These are phyloP conservation scores for Rhamnusium bicolor DNA, from an alignment of 2,888 invertebrate genomes.

Conservation along the genomic window DNA sequence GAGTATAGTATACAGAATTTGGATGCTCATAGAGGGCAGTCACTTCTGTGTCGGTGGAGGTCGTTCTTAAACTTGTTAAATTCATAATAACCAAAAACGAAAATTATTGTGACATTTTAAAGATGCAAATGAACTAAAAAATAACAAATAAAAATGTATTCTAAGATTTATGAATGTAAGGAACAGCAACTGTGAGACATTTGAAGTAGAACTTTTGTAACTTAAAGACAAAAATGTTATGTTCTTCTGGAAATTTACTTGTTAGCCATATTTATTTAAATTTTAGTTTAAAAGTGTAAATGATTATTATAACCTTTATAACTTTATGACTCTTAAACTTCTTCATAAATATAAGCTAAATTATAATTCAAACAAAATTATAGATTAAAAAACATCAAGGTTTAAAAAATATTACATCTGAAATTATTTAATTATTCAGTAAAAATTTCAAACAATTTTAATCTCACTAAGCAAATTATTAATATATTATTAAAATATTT, in stretches of 20 bases:
- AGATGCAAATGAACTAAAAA: no score
- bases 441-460: not conserved
- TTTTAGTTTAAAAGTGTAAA: not conserved
- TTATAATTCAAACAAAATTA: conserved; percentile 2
- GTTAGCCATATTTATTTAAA: conserved; percentile 1
- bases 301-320: not conserved
- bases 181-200: no score
- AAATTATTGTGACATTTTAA: no score
- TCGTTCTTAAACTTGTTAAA: no score
- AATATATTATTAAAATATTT: conserved; percentile 13
- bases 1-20: no score
- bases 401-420: not conserved
- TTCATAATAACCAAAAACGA: no score
- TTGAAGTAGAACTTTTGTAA: not conserved
- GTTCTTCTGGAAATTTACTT: not conserved
- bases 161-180: no score
- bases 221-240: not conserved
- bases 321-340: not conserved
- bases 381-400: conserved; percentile 31
- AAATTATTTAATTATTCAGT: conserved; percentile 17
- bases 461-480: conserved; percentile 18
- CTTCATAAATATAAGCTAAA: conserved; percentile 10
- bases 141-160: no score
- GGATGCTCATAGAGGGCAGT: no score
- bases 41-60: no score